phyloP scores from a whole-genome alignment of 1,140 invertebrate genomes.

The Trachymyrmex cornetzi region DNA sequence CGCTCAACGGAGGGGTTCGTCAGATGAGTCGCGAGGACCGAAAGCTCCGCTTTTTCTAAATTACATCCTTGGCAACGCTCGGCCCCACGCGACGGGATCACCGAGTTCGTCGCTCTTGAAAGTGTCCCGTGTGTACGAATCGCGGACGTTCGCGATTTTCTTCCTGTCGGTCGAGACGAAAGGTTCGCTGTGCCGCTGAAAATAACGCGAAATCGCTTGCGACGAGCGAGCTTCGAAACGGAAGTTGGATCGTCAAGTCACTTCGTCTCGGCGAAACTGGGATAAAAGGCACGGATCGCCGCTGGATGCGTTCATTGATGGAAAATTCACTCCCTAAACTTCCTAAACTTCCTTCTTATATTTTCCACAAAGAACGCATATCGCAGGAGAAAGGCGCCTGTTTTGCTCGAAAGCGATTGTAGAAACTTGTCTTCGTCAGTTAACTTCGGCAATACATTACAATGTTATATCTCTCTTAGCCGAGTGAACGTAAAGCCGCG shows the following conservation, averaged over 20 bases:
- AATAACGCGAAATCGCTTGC: not conserved
- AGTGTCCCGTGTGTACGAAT: slow-evolving; percentile 23
- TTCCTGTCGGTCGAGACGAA: slow-evolving; percentile 12
- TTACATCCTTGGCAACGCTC: slow-evolving; percentile 51
- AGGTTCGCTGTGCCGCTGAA: slow-evolving; percentile 24
- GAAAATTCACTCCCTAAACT: not conserved
- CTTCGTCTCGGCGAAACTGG: not conserved
- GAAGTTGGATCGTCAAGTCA: not conserved
- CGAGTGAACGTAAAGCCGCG: not conserved
- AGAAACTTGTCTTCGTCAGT: not conserved
- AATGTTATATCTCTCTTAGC: not conserved
- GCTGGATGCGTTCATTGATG: not conserved
- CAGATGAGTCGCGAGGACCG: slow-evolving; percentile 52
- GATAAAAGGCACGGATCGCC: not conserved
- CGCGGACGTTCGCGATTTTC: slow-evolving; percentile 34
- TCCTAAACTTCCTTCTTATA: too few relatives aligned
- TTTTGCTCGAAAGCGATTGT: not conserved
- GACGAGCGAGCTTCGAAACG: not conserved
- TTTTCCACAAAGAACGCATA: not conserved
- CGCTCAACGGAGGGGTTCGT: not conserved
- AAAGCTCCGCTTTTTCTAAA: slow-evolving; percentile 60
- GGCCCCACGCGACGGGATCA: slow-evolving; percentile 43
- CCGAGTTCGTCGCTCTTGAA: not conserved
- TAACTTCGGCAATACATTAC: not conserved
- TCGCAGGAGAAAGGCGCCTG: not conserved